Evolutionary conservation across 2,797 vertebrate species (phyloP).

Genomic region (Emydoidea blandingii): DNA sequence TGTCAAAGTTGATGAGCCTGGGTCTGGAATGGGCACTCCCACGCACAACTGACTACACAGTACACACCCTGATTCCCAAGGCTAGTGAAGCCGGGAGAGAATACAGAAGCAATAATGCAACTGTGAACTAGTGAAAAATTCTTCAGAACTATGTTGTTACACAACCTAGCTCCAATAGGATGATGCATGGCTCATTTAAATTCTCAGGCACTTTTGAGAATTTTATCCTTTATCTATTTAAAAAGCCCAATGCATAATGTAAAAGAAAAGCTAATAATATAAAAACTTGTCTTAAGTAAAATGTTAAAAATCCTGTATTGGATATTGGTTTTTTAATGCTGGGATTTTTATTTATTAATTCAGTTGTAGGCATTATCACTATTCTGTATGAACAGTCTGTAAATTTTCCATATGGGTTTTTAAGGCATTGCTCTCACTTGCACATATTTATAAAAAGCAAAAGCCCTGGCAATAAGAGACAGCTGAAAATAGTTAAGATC

Average conservation of each 20-base stretch:
- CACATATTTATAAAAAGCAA: neutral
- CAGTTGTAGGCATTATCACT: neutral
- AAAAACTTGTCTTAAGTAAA: neutral
- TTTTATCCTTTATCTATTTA: neutral
- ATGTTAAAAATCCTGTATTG: neutral
- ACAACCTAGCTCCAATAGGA: neutral
- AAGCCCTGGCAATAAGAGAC: neutral
- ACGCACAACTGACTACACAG: accelerated
- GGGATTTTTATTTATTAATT: neutral
- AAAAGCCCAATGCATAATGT: neutral
- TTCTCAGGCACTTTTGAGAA: neutral
- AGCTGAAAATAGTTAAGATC: neutral
- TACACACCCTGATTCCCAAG: neutral
- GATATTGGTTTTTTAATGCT: neutral
- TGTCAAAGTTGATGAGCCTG: neutral
- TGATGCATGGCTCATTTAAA: neutral
- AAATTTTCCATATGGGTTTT: neutral
- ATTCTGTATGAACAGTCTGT: neutral
- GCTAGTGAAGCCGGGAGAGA: neutral
- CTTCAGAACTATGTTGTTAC: neutral
- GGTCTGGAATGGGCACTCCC: accelerated
- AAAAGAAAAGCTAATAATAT: neutral
- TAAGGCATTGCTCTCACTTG: neutral
- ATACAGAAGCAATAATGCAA: neutral
- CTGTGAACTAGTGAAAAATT: slow-evolving; percentile 13